phyloP scores from a whole-genome alignment of 2,888 invertebrate genomes.

The Formica aserva region DNA sequence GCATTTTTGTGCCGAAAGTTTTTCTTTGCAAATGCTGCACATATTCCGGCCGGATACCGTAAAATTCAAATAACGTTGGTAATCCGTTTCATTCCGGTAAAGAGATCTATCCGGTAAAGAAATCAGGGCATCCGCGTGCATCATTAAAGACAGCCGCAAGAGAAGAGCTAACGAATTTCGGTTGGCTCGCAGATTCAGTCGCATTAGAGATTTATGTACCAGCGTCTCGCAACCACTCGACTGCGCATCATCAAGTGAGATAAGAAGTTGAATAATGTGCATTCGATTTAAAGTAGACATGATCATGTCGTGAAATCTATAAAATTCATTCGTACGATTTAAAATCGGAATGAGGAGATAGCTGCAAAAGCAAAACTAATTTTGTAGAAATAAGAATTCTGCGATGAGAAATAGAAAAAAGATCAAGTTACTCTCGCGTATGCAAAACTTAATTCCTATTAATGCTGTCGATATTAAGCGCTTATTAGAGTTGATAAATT shows the following conservation, averaged over 20 bases:
- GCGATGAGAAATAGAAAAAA: not conserved
- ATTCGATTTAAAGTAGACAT: conserved; percentile 13
- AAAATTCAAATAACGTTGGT: conserved; percentile 38
- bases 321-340: not conserved
- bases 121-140: conserved; percentile 36
- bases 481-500: not conserved
- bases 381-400: not conserved
- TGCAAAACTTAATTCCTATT: not conserved
- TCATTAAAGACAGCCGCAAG: conserved; percentile 34
- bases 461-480: not conserved
- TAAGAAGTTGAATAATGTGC: conserved; percentile 19
- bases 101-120: conserved; percentile 23
- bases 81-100: not conserved
- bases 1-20: not conserved
- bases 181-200: conserved; percentile 7
- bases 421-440: not conserved
- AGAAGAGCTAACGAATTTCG: conserved; percentile 29
- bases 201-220: conserved; percentile 40
- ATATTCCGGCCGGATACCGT: not conserved
- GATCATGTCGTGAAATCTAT: not conserved
- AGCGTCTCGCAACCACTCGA: conserved; percentile 13
- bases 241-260: conserved; percentile 7
- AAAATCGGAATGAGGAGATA: not conserved
- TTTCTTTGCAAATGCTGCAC: not conserved
- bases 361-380: not conserved